Conservation (phyloP, 2,888 invertebrate genomes). For the Balanococcus diminutus region DNA sequence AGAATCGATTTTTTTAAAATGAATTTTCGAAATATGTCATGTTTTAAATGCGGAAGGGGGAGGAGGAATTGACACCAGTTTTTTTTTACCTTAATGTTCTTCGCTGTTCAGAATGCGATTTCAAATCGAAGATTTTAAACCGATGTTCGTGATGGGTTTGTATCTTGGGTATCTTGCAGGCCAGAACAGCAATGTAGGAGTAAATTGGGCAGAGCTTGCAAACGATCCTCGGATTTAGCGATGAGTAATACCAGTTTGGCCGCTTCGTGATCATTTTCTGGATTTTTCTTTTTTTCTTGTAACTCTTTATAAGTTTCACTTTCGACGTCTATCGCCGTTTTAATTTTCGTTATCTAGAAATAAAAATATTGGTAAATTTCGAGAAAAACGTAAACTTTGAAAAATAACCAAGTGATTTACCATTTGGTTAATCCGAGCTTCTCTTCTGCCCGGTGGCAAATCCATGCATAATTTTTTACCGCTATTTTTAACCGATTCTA, state of each 20-base stretch:
- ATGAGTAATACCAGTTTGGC: slow-evolving; percentile 64
- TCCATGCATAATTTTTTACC: slow-evolving; percentile 81
- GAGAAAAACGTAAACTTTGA: background rate
- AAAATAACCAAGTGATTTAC: slow-evolving; percentile 64
- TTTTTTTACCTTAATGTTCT: background rate
- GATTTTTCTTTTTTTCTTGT: slow-evolving; percentile 63
- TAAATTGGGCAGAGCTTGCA: slow-evolving; percentile 88
- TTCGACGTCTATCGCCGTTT: slow-evolving; percentile 76
- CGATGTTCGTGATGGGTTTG: slow-evolving; percentile 17
- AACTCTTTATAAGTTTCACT: slow-evolving; percentile 65
- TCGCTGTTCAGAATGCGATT: background rate
- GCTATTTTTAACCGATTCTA: slow-evolving; percentile 85
- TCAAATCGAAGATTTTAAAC: background rate
- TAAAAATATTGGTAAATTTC: background rate
- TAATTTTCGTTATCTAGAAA: slow-evolving; percentile 74
- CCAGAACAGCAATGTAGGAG: slow-evolving; percentile 96
- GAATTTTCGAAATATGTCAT: background rate
- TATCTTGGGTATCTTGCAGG: slow-evolving; percentile 78
- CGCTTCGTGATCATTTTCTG: slow-evolving; percentile 62
- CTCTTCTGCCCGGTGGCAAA: slow-evolving; percentile 72
- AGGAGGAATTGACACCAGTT: background rate
- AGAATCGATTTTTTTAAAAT: background rate
- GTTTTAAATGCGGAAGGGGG: background rate
- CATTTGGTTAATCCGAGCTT: slow-evolving; percentile 83
- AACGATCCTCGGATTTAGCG: slow-evolving; percentile 79